Evolutionary conservation across 2,797 vertebrate genomes (phyloP).

Genomic region (Paguma larvata): DNA sequence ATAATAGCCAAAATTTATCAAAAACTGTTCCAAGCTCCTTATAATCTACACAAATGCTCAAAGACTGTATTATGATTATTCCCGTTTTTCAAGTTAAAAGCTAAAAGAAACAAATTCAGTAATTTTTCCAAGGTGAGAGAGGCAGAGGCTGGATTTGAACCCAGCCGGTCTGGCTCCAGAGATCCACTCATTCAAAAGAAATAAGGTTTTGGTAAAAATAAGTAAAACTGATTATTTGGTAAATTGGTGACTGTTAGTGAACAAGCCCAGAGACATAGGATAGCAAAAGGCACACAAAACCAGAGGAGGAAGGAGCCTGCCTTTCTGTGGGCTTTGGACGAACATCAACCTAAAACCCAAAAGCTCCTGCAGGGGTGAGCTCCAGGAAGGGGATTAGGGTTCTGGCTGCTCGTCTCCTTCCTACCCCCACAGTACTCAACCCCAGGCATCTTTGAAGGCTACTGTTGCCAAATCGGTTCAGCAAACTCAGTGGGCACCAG

Average conservation of each 20-base stretch:
- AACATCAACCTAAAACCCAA: neutral
- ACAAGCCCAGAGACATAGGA: neutral
- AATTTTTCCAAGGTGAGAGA: neutral
- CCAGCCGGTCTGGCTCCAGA: neutral
- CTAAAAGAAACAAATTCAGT: neutral
- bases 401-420: neutral
- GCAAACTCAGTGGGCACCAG: neutral
- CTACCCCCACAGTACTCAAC: neutral
- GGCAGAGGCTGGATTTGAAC: neutral
- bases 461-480: neutral
- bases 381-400: neutral
- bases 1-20: neutral
- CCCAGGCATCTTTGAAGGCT: neutral
- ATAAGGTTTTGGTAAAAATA: neutral
- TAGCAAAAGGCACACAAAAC: neutral
- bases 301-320: neutral
- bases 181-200: neutral
- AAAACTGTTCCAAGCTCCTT: neutral
- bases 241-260: neutral
- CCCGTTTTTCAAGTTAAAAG: constrained; percentile 24
- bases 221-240: neutral
- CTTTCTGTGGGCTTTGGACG: neutral
- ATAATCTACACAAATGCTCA: neutral
- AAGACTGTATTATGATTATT: neutral
- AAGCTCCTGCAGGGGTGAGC: neutral